Conservation (phyloP, 2,888 invertebrate species). For the Trichopria drosophilae region DNA sequence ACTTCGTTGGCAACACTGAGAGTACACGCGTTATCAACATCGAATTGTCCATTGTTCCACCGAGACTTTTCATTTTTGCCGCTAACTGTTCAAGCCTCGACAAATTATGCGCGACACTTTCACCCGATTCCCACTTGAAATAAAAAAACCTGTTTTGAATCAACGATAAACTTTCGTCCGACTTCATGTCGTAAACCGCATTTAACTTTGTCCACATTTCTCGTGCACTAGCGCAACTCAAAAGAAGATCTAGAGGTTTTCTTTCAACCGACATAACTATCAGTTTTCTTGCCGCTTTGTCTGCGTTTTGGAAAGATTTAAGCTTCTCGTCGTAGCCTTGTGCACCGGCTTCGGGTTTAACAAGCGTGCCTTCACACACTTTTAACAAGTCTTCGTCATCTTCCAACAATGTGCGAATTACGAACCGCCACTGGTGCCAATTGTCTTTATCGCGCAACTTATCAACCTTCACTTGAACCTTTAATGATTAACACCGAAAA, state of each 20-base stretch:
- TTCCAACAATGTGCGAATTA: conserved; percentile 17
- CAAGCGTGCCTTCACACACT: conserved; percentile 13
- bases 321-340: conserved; percentile 1
- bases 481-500: no score
- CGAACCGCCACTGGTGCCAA: conserved; percentile 21
- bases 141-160: conserved; percentile 35
- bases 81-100: conserved; percentile 30
- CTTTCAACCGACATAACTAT: conserved; percentile 34
- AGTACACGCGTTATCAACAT: conserved; percentile 30
- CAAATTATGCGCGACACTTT: conserved; percentile 25
- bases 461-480: conserved; percentile 30
- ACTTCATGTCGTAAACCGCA: conserved; percentile 32
- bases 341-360: conserved; percentile 3
- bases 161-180: conserved; percentile 28
- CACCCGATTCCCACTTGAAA: conserved; percentile 28
- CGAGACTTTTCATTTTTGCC: conserved; percentile 28
- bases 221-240: conserved; percentile 29
- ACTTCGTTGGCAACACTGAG: conserved; percentile 14
- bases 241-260: conserved; percentile 33
- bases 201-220: conserved; percentile 35
- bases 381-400: conserved; percentile 13
- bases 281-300: conserved; percentile 32
- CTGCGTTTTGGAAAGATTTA: conserved; percentile 26
- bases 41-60: conserved; percentile 20
- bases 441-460: conserved; percentile 34